Percentiles rank a stretch among this genome's conserved stretches.
Conservation (phyloP, 2,113 vertebrate species). For the Thinocorus orbignyianus region DNA sequence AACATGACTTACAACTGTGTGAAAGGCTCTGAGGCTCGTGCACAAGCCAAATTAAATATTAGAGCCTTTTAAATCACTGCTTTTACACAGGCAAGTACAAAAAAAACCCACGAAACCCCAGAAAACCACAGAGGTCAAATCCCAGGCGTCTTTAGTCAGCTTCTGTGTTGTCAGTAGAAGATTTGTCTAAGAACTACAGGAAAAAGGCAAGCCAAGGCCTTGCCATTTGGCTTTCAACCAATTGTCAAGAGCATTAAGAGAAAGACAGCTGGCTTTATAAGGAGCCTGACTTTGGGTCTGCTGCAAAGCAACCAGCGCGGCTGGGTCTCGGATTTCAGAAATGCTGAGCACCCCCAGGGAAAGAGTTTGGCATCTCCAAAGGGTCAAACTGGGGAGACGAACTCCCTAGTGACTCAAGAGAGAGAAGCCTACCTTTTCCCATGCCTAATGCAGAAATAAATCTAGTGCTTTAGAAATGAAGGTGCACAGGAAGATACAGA, state of each 20-base stretch:
- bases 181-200: slow-evolving; percentile 19
- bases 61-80: slow-evolving; percentile 25
- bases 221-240: neutral
- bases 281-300: neutral
- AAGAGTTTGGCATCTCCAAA: neutral
- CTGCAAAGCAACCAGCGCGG: neutral
- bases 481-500: neutral
- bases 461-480: neutral
- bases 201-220: slow-evolving; percentile 40
- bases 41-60: slow-evolving; percentile 45
- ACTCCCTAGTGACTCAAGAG: neutral
- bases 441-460: neutral
- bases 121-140: slow-evolving; percentile 31
- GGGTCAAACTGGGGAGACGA: neutral
- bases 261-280: neutral
- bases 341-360: neutral
- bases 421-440: slow-evolving; percentile 2
- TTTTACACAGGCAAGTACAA: neutral
- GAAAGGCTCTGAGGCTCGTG: neutral
- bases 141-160: slow-evolving; percentile 24
- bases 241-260: neutral
- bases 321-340: neutral
- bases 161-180: neutral
- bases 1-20: neutral
- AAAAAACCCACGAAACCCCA: neutral